phyloP scores from a whole-genome alignment of 1,140 invertebrate genomes.

The Bombyx mori region DNA sequence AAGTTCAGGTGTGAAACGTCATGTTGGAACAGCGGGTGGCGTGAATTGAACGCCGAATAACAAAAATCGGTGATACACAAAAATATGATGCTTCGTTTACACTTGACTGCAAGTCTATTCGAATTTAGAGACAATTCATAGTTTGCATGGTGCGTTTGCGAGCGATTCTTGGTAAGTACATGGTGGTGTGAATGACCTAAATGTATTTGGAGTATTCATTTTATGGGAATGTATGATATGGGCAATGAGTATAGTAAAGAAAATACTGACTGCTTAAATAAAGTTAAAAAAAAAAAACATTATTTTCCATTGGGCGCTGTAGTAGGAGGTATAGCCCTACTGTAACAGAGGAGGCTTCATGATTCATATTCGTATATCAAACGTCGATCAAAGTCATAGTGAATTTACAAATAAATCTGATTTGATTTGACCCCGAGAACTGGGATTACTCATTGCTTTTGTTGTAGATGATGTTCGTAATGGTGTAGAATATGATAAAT shows the following conservation, averaged over 20 bases:
- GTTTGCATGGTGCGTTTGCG: too few species aligned
- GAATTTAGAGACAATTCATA: too few species aligned
- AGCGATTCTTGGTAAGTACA: too few species aligned
- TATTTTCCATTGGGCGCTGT: too few species aligned
- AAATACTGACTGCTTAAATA: too few species aligned
- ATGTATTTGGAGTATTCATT: too few species aligned
- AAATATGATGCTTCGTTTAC: conserved; percentile 8
- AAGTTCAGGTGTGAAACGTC: conserved; percentile 59
- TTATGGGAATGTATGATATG: too few species aligned
- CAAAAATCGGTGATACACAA: conserved; percentile 43
- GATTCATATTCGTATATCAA: conserved; percentile 39
- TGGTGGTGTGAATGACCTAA: too few species aligned
- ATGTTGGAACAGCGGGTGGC: conserved; percentile 56
- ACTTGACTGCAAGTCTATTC: too few species aligned
- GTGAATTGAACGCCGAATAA: conserved; percentile 28
- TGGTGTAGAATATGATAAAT: conserved; percentile 1
- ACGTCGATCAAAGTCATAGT: conserved; percentile 60
- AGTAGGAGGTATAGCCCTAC: too few species aligned
- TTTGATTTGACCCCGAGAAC: conserved; percentile 45
- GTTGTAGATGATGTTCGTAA: conserved; percentile 14
- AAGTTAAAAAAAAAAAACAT: too few species aligned
- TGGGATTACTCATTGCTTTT: conserved; percentile 51
- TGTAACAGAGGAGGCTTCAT: conserved; percentile 21
- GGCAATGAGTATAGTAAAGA: too few species aligned
- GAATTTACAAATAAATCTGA: conserved; percentile 42